These are phyloP conservation scores for Palythoa grandiflora DNA, from an alignment of 92 coral and sea anemone species.

Conservation along the genomic window DNA sequence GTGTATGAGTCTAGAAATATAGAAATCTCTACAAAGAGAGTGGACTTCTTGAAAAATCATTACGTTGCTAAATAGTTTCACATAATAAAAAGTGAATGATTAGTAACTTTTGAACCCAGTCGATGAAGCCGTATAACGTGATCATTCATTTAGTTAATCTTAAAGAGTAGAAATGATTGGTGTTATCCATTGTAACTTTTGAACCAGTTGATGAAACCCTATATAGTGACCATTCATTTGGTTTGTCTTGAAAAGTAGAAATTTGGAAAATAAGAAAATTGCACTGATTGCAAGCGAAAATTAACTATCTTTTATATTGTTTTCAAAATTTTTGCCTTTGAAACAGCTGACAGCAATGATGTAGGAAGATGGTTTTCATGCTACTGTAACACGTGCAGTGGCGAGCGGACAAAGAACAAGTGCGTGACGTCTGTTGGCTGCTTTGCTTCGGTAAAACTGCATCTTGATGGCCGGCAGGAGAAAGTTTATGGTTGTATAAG, in stretches of 20 bases:
- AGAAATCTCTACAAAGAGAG: background rate
- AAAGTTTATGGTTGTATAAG: slow-evolving; percentile 59
- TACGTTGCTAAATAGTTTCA: background rate
- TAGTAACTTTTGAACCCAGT: background rate
- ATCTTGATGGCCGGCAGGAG: slow-evolving; percentile 48
- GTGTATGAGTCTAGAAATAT: background rate
- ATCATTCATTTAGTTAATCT: too few relatives aligned
- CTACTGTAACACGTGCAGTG: slow-evolving; percentile 55
- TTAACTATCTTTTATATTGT: background rate
- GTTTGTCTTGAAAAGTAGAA: too few relatives aligned
- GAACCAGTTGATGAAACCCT: too few relatives aligned
- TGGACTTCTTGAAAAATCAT: background rate
- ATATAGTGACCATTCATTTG: too few relatives aligned
- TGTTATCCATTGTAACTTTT: too few relatives aligned
- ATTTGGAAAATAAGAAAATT: background rate
- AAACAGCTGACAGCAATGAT: background rate
- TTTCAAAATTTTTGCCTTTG: background rate
- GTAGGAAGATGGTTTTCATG: slow-evolving; percentile 47
- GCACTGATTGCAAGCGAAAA: background rate
- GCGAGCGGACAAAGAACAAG: slow-evolving; percentile 30
- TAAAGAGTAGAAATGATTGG: too few relatives aligned
- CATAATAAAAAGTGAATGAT: background rate
- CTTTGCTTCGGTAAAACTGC: slow-evolving; percentile 44
- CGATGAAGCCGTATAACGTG: too few relatives aligned
- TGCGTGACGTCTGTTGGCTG: slow-evolving; percentile 59